Evolutionary conservation across 2,888 invertebrate genomes (phyloP), one percentile per base, ranked within the genome.

Genomic region (Megastigmus dorsalis): DNA sequence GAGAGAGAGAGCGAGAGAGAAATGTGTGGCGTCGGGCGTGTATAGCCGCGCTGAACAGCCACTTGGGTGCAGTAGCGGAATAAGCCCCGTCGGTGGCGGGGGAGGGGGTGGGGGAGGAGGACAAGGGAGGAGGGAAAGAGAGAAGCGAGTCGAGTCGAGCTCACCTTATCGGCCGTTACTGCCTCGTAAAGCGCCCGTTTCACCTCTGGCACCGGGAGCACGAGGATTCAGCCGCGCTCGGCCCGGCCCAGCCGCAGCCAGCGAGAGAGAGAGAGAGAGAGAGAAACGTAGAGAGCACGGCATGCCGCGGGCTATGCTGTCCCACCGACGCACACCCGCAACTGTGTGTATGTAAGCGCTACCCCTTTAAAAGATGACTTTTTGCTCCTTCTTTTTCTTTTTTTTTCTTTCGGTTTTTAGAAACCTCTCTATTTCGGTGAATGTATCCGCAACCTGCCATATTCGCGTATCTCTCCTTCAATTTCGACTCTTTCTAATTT

Each of bases 81-180:
- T 87, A 86, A 88, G 84, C 85, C 82, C 82, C 84, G 82, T 79
- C 82, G 82, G 84, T n/a, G 80, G 82, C 28, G 69, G 28, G 38
- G 15, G 20, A 18, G 38, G 20, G 62, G 13, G 36, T 28, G 48
- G n/a, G 41, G 20, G n/a, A 45, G 20, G 60, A 18, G 18, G n/a
- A n/a, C n/a, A n/a, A n/a, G n/a, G 20, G 62, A 20, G 36, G 26
- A 33, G n/a, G 41, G 20, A 23, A 45, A 26, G 60, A 18, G 18
- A 6, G n/a, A 33, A 36, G 73, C 6, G 70, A 71, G 63, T 43
- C 41, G 69, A 45, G 66, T 41, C 59, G 72, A 28, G 65, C 86
- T 87, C 87, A 85, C 88, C 88, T 88, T 88, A 88, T 88, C 88
- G 88, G 87, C 86, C 86, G 87, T 88, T 87, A 87, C 88, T 88